Conservation (phyloP, 2,888 invertebrate species). For the Corbicula japonica region DNA sequence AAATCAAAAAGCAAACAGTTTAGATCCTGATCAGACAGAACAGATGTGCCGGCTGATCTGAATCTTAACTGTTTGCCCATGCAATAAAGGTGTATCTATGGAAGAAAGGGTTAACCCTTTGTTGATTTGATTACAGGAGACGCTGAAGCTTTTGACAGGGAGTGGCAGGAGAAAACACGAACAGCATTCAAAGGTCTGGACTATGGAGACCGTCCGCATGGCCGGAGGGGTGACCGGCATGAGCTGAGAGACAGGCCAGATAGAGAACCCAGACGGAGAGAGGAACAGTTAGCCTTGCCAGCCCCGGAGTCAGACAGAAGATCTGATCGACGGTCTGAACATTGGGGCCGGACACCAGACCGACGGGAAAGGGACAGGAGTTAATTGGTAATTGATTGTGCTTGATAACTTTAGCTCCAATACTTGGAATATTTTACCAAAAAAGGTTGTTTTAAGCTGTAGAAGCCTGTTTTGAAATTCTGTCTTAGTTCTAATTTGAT, state of each 20-base stretch:
- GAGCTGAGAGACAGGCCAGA: conserved; percentile 1
- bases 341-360: conserved; percentile 48
- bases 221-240: conserved; percentile 10
- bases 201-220: conserved; percentile 6
- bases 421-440: no score
- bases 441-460: no score
- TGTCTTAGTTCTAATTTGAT: no score
- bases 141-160: conserved; percentile 73
- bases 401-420: no score
- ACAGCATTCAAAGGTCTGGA: conserved; percentile 54
- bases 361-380: conserved; percentile 27
- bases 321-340: conserved; percentile 26
- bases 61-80: no score
- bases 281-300: conserved; percentile 42
- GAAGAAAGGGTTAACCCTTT: no score
- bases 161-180: conserved; percentile 74
- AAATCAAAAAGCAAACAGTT: no score
- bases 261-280: background rate
- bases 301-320: conserved; percentile 31
- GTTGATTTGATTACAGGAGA: conserved; percentile 65
- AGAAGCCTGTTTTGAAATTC: no score
- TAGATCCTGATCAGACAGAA: no score
- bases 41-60: no score
- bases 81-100: no score
- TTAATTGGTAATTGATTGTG: conserved; percentile 27